These are phyloP conservation scores for Cantharis rufa DNA, from an alignment of 2,888 invertebrate genomes.

Conservation along the genomic window DNA sequence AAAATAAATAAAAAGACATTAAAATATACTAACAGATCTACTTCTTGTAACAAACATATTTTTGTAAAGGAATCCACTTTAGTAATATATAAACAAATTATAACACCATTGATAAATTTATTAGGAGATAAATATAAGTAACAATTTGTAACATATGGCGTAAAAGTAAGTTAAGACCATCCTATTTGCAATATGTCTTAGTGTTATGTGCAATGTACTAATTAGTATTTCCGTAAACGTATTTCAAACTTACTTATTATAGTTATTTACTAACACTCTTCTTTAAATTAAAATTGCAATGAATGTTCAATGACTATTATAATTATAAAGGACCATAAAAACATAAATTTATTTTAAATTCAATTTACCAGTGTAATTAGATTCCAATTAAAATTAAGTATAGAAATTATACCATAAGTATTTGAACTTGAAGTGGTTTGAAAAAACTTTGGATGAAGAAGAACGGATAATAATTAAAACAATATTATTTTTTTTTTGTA, in stretches of 20 bases:
- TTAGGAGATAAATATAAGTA: not conserved
- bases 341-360: not conserved
- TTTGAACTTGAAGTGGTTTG: not conserved
- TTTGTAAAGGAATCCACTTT: not conserved
- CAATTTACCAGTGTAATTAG: not conserved
- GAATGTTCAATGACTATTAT: not conserved
- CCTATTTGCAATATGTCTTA: conserved; percentile 24
- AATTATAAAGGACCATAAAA: not conserved
- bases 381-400: not conserved
- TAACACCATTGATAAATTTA: not conserved
- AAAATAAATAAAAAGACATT: not conserved
- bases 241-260: conserved; percentile 3
- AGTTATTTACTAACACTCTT: not conserved
- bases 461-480: not conserved
- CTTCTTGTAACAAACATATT: not conserved
- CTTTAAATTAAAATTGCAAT: conserved; percentile 11
- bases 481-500: too few relatives aligned
- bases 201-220: conserved; percentile 18
- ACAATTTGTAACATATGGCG: conserved; percentile 11
- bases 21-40: not conserved
- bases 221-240: conserved; percentile 17
- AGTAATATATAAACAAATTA: not conserved
- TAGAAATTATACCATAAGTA: not conserved
- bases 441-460: not conserved
- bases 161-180: conserved; percentile 19